Evolutionary conservation across 2,888 invertebrate genomes (phyloP), one percentile per base, ranked within the genome.

Genomic region (Cosmopolites sordidus): DNA sequence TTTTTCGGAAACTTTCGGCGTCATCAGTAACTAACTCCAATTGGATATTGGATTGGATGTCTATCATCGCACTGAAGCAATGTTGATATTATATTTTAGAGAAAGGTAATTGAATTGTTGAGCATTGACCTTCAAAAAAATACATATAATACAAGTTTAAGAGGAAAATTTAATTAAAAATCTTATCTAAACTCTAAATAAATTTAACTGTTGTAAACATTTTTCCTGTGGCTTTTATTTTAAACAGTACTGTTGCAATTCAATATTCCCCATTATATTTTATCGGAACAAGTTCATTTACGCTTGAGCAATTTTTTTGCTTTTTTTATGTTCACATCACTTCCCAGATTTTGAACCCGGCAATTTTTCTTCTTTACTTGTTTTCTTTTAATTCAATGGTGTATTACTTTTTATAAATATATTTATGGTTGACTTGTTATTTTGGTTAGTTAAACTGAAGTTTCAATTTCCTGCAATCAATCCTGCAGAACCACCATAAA

Each of bases 271-370:
- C 33, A 12, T 33, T 33, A 11, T 33, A 33, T 33, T 9, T 9
- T 11, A 33, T n/a, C 12, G 8, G n/a, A 12, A 33, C 33, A 33
- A 11, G n/a, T 33, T 12, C 33, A 12, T 33, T 33, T 33, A 33
- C 33, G 47, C 27, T 16, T 39, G 40, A 47, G 2, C 27, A 29
- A 27, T 16, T 47, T 46, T 14, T 12, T 33, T 33, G 33, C 29
- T 17, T 16, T 45, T 45, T 46, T 39, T 22, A 16, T 46, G 17
- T 17, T 16, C 14, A 6, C 17, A 33, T n/a, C 44, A 33, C 38
- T 38, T 45, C 45, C 30, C 38, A 47, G 39, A 15, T 27, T 16
- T 16, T 47, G 29, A 33, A 33, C 33, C n/a, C 33, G 33, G 4
- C 15, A 39, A 17, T 18, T 11, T 39, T 39, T n/a, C 30, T 37